Percentiles rank a stretch among this genome's conserved stretches.
Conservation (phyloP, 2,888 invertebrate genomes). For the Caradrina clavipalpis region DNA sequence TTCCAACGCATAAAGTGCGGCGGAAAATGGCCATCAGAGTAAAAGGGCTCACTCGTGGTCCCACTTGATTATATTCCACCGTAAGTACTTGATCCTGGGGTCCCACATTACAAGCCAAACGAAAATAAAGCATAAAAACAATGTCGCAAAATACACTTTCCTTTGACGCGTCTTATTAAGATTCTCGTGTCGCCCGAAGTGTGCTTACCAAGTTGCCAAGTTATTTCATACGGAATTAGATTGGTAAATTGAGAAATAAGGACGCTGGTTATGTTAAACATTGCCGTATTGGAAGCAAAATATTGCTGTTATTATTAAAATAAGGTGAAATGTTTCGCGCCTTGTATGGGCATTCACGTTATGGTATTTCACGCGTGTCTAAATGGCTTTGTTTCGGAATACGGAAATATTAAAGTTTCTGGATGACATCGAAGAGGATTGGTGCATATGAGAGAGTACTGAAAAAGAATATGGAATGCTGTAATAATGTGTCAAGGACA, state of each 20-base stretch:
- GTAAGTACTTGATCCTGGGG: conserved; percentile 65
- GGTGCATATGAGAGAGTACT: too few relatives aligned
- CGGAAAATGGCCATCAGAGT: conserved; percentile 70
- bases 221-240: conserved; percentile 63
- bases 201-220: conserved; percentile 47
- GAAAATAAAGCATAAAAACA: conserved; percentile 63
- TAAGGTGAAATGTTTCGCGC: conserved; percentile 13
- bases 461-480: too few relatives aligned
- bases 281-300: conserved; percentile 14
- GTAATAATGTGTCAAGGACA: too few relatives aligned
- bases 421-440: too few relatives aligned
- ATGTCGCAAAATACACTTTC: conserved; percentile 57
- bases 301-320: conserved; percentile 28
- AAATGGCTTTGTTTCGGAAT: background rate
- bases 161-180: conserved; percentile 42
- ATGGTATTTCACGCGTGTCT: background rate
- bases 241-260: conserved; percentile 49
- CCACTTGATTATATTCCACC: conserved; percentile 76
- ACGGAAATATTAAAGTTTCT: background rate
- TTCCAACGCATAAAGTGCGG: conserved; percentile 55
- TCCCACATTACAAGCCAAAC: conserved; percentile 45
- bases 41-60: conserved; percentile 68
- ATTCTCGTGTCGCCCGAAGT: conserved; percentile 53
- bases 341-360: conserved; percentile 14
- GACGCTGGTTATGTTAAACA: conserved; percentile 40